A percentile compares a stretch with the other conserved stretches of the same genome.
Evolutionary conservation across 2,888 invertebrate species (phyloP).

Genomic region (Metallyticus violacea): DNA sequence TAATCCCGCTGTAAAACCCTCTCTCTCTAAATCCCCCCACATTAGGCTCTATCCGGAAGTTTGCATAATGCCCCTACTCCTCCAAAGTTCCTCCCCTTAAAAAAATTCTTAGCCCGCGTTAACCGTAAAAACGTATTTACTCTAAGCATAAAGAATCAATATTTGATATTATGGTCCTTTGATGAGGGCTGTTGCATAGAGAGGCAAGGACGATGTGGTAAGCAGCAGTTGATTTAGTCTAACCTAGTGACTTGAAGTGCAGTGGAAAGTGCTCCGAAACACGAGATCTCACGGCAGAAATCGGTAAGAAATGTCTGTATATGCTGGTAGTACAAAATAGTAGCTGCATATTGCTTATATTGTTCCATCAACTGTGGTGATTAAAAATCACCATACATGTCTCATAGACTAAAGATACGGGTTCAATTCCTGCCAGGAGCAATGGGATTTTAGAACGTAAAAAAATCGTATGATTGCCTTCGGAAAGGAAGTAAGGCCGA

Average conservation of each 20-base stretch:
- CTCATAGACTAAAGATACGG: no score
- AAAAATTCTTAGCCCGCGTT: constrained; percentile 16
- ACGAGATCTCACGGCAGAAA: neutral
- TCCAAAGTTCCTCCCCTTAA: neutral
- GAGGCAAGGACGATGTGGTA: neutral
- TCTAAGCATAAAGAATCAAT: constrained; percentile 10
- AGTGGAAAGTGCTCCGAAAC: neutral
- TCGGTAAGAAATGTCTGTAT: neutral
- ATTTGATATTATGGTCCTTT: neutral
- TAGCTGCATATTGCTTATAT: no score
- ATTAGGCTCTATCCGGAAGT: constrained; percentile 6
- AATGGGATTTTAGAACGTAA: no score
- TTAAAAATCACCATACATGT: no score
- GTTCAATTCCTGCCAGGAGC: no score
- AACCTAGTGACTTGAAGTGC: neutral
- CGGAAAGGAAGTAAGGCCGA: no score
- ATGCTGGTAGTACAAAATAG: neutral
- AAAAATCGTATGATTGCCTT: no score
- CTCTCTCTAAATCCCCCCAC: neutral
- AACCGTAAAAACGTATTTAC: constrained; percentile 17
- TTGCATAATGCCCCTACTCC: neutral
- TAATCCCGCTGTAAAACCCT: neutral
- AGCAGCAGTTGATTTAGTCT: neutral
- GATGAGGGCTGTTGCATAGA: neutral
- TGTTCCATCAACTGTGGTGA: no score